These are phyloP conservation scores for Eristalinus aeneus DNA, from an alignment of 2,888 invertebrate genomes.

Conservation along the genomic window DNA sequence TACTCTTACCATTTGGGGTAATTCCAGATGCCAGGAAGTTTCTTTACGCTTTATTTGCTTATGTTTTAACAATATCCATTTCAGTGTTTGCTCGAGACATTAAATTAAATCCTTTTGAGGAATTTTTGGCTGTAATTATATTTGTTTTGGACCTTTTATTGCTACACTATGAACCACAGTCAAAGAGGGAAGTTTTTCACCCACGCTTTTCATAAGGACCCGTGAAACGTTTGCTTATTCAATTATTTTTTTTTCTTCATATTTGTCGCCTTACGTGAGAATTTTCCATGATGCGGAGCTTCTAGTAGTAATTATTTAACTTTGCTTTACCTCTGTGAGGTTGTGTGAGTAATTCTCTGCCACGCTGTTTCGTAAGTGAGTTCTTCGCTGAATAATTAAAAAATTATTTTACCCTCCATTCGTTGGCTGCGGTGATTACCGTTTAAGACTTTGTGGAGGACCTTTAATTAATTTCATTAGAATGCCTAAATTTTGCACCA, in stretches of 20 bases:
- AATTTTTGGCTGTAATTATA: slow-evolving; percentile 50
- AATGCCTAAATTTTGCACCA: slow-evolving; percentile 57
- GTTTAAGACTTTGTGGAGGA: slow-evolving; percentile 54
- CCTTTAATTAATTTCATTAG: slow-evolving; percentile 70
- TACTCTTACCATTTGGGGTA: slow-evolving; percentile 31
- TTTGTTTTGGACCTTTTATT: slow-evolving; percentile 50
- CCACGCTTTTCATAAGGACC: slow-evolving; percentile 36
- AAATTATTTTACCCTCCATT: slow-evolving; percentile 62
- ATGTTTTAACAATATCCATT: slow-evolving; percentile 43
- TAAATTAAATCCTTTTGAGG: slow-evolving; percentile 55
- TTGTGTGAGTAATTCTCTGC: slow-evolving; percentile 46
- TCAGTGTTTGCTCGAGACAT: slow-evolving; percentile 56
- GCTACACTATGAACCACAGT: slow-evolving; percentile 32
- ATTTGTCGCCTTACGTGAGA: slow-evolving; percentile 62
- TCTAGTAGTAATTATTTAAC: slow-evolving; percentile 32
- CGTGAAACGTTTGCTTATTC: slow-evolving; percentile 57
- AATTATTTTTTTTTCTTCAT: slow-evolving; percentile 45
- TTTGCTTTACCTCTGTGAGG: slow-evolving; percentile 38
- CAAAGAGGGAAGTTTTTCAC: slow-evolving; percentile 27
- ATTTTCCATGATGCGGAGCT: slow-evolving; percentile 29
- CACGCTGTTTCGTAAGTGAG: slow-evolving; percentile 49
- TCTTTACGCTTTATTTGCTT: slow-evolving; percentile 27
- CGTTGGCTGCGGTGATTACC: slow-evolving; percentile 59
- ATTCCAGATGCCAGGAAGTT: slow-evolving; percentile 47
- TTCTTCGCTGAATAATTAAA: slow-evolving; percentile 68